Evolutionary conservation across 2,888 invertebrate species (phyloP).

Genomic region (Chrysolina oricalcia): DNA sequence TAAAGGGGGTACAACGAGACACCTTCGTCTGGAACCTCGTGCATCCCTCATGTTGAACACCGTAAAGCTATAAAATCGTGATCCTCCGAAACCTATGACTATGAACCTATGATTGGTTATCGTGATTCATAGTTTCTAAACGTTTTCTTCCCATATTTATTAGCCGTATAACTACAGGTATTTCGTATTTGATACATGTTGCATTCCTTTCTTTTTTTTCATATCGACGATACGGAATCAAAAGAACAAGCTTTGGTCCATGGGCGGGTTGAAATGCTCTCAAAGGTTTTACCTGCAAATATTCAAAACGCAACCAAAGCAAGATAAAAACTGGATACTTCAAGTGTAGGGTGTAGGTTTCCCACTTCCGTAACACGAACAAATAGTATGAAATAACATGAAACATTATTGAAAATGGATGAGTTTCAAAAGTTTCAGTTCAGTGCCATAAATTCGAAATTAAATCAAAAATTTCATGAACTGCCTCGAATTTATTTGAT

Average conservation of each 20-base stretch:
- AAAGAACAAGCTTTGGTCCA: neutral
- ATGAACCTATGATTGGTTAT: conserved; percentile 48
- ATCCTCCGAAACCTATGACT: conserved; percentile 45
- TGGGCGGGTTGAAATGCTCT: neutral
- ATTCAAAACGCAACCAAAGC: too few relatives aligned
- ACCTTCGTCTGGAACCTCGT: conserved; percentile 50
- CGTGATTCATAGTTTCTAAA: conserved; percentile 47
- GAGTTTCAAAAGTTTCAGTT: too few relatives aligned
- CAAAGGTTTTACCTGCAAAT: too few relatives aligned
- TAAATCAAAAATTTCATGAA: too few relatives aligned
- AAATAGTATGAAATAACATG: too few relatives aligned
- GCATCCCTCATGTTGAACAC: conserved; percentile 30
- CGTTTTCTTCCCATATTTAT: conserved; percentile 23
- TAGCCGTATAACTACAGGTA: conserved; percentile 12
- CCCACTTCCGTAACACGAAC: too few relatives aligned
- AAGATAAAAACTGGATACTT: too few relatives aligned
- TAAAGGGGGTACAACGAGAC: conserved; percentile 58
- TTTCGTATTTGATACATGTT: conserved; percentile 7
- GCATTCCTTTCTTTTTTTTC: conserved; percentile 4
- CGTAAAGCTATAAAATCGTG: conserved; percentile 48
- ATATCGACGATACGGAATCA: neutral
- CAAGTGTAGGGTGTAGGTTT: too few relatives aligned
- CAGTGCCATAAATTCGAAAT: too few relatives aligned
- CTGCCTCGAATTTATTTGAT: too few relatives aligned
- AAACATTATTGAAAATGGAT: too few relatives aligned